phyloP scores from a whole-genome alignment of 2,888 invertebrate species.

The Diplolepis rosae region DNA sequence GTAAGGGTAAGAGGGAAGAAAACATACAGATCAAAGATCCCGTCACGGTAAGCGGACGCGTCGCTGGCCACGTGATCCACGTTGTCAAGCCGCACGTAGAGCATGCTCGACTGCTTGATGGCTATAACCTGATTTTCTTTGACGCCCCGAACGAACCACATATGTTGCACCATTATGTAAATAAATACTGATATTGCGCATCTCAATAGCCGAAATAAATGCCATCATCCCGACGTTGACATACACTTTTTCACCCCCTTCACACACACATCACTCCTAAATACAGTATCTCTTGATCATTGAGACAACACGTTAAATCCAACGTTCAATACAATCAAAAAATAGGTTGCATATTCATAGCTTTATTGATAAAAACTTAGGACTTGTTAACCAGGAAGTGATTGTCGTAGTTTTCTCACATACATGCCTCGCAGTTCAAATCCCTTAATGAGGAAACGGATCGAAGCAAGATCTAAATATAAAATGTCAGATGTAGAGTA shows the following conservation, averaged over 20 bases:
- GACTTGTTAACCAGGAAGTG: neutral
- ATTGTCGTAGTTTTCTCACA: slow-evolving; percentile 36
- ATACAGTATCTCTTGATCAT: neutral
- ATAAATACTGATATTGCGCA: neutral
- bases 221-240: neutral
- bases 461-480: neutral
- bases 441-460: too few species aligned
- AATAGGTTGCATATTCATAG: slow-evolving; percentile 6
- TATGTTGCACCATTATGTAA: neutral
- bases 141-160: neutral
- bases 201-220: neutral
- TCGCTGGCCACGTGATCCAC: slow-evolving; percentile 11
- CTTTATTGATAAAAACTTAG: slow-evolving; percentile 6
- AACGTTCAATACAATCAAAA: neutral
- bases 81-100: slow-evolving; percentile 13
- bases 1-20: neutral
- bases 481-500: slow-evolving; percentile 27
- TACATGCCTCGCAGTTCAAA: slow-evolving; percentile 3
- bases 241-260: neutral
- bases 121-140: slow-evolving; percentile 51
- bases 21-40: neutral
- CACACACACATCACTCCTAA: neutral
- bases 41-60: slow-evolving; percentile 16
- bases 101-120: slow-evolving; percentile 39
- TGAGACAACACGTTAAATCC: neutral